These are phyloP conservation scores for Vultur gryphus DNA, from an alignment of 2,797 vertebrate species.

Conservation along the genomic window DNA sequence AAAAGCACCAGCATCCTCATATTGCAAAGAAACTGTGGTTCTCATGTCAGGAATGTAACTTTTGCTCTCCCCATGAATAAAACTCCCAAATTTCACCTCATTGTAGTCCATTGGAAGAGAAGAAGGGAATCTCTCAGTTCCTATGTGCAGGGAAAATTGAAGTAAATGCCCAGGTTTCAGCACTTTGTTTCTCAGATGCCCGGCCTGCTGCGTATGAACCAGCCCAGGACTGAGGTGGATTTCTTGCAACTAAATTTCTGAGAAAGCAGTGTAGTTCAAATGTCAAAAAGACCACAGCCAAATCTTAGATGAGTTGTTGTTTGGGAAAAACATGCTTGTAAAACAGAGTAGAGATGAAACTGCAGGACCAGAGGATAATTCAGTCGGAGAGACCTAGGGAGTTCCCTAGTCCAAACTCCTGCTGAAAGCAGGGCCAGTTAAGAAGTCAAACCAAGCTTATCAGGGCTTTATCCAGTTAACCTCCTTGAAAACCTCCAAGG, in stretches of 20 bases:
- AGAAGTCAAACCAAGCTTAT: background rate
- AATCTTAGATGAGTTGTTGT: background rate
- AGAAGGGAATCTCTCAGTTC: background rate
- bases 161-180: background rate
- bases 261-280: background rate
- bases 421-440: background rate
- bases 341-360: background rate
- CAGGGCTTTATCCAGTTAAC: background rate
- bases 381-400: background rate
- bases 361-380: background rate
- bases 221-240: background rate
- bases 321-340: background rate
- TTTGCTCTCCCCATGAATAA: background rate
- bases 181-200: background rate
- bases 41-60: background rate
- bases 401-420: background rate
- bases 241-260: background rate
- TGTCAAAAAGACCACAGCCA: background rate
- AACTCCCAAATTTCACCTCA: background rate
- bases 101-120: background rate
- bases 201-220: rapidly evolving
- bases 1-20: background rate
- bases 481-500: background rate
- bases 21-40: background rate
- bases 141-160: background rate